Evolutionary conservation across 2,888 invertebrate genomes (phyloP).

Genomic region (Steromphala cineraria): DNA sequence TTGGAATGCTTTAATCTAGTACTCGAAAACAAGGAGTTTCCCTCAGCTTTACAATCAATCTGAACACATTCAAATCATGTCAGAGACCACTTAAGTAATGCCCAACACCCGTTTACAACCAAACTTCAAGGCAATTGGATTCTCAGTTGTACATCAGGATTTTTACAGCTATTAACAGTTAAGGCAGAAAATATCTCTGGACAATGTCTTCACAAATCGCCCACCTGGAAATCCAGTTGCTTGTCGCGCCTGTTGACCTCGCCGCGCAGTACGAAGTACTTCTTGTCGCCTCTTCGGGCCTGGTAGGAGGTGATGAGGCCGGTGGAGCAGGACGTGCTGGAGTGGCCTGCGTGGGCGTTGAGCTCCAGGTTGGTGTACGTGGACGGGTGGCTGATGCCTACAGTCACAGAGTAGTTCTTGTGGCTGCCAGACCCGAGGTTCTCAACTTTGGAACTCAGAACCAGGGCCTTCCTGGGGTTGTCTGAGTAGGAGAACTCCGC

Average conservation of each 20-base stretch:
- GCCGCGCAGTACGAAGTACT: slow-evolving; percentile 50
- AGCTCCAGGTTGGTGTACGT: slow-evolving; percentile 58
- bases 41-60: too few relatives aligned
- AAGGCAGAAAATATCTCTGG: too few relatives aligned
- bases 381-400: slow-evolving; percentile 56
- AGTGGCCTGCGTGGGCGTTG: slow-evolving; percentile 44
- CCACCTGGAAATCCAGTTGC: slow-evolving; percentile 47
- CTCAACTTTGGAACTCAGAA: slow-evolving; percentile 43
- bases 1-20: too few relatives aligned
- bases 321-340: slow-evolving; percentile 35
- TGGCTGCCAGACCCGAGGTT: slow-evolving; percentile 26
- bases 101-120: too few relatives aligned
- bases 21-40: too few relatives aligned
- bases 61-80: too few relatives aligned
- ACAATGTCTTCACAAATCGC: too few relatives aligned
- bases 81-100: too few relatives aligned
- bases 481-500: slow-evolving; percentile 57
- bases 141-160: too few relatives aligned
- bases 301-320: slow-evolving; percentile 53
- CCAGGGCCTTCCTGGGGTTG: slow-evolving; percentile 52
- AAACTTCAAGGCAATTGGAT: too few relatives aligned
- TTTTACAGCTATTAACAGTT: too few relatives aligned
- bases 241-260: slow-evolving; percentile 46
- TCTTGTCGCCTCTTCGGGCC: slow-evolving; percentile 43
- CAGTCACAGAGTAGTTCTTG: slow-evolving; percentile 46